Percentiles rank a stretch among this genome's conserved stretches.
These are phyloP conservation scores for Epinotia demarniana DNA, from an alignment of 2,888 invertebrate species.

Conservation along the genomic window DNA sequence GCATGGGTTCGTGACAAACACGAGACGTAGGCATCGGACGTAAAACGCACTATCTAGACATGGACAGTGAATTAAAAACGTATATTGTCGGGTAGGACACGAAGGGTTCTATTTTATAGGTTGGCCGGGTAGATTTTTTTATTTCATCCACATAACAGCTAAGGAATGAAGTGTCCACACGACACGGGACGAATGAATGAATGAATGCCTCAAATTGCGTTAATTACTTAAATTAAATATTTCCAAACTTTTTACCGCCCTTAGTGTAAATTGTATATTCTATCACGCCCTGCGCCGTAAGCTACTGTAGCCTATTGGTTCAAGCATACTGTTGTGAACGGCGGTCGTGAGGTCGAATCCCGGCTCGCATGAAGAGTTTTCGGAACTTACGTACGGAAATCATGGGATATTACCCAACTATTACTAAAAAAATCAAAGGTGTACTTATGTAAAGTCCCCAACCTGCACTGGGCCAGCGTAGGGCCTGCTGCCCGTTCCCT, in stretches of 20 bases:
- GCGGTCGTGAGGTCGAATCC: too few species aligned
- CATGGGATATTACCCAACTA: too few species aligned
- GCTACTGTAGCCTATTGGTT: too few species aligned
- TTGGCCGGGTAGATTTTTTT: background rate
- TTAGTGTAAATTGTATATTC: background rate
- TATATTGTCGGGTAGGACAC: constrained; percentile 11
- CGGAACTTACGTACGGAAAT: too few species aligned
- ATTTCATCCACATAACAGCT: background rate
- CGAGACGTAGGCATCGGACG: background rate
- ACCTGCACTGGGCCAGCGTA: too few species aligned
- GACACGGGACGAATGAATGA: background rate
- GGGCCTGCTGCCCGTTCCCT: too few species aligned
- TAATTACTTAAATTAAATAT: background rate
- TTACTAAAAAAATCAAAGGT: too few species aligned
- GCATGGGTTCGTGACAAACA: constrained; percentile 3
- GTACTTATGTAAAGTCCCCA: too few species aligned
- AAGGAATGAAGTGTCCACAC: background rate
- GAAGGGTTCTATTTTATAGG: constrained; percentile 7
- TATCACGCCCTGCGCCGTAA: too few species aligned
- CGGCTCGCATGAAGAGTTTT: too few species aligned
- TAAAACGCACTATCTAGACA: constrained; percentile 20
- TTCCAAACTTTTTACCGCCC: too few species aligned
- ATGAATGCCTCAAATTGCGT: background rate
- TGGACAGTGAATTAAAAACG: constrained; percentile 20
- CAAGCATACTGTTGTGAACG: too few species aligned